Base-by-base conservation (phyloP, 1,140 invertebrate genomes). In the Brachionus rubens region DNA sequence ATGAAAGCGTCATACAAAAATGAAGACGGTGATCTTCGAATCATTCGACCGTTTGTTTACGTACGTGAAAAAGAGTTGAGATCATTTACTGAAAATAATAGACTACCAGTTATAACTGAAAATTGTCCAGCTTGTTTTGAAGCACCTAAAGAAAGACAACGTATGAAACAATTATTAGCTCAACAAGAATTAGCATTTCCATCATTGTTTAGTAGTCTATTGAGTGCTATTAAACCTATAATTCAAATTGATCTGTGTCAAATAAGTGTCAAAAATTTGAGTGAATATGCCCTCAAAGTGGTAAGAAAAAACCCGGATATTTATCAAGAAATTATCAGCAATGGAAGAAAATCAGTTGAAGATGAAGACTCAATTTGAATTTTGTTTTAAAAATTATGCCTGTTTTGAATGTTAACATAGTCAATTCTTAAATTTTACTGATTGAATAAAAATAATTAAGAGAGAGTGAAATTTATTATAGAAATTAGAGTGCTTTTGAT, bases 21-120 rank as follows among this genome's bases (percentile, higher is more conserved):
- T 24, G 82, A 85, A 78, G 90, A 92, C 75, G 88, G 90, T 76
- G 90, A 92, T 80, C 82, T 95, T 30, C 86, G 92, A 78, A 89
- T 96, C 6, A 91, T 94, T 62, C 87, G 93, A 62, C 93, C 93
- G 0, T 91, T 94, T 80, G 90, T 92, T 1, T 93, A 92, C 83
- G 91, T 94, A 2, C 86, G 92, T 40, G 91, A 92, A 79, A 91
- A 90, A 79, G 85, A 88, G 12, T 80, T 92, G 6, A 85, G 88
- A 40, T 86, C 88, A 48, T 92, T 92, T 85, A 88, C 88, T 3
- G 89, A 88, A 76, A 77, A 79, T 77, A 88, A 88, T 78, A 88
- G 89, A 70, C 83, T 92, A 2, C 89, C 90, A 6, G 82, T 89
- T 9, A 89, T 89, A 43, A 82, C 85, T 30, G 87, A 89, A 80